Evolutionary conservation across 2,797 vertebrate species (phyloP), one percentile per base, ranked within the genome.

Genomic region (Anguilla megastoma): DNA sequence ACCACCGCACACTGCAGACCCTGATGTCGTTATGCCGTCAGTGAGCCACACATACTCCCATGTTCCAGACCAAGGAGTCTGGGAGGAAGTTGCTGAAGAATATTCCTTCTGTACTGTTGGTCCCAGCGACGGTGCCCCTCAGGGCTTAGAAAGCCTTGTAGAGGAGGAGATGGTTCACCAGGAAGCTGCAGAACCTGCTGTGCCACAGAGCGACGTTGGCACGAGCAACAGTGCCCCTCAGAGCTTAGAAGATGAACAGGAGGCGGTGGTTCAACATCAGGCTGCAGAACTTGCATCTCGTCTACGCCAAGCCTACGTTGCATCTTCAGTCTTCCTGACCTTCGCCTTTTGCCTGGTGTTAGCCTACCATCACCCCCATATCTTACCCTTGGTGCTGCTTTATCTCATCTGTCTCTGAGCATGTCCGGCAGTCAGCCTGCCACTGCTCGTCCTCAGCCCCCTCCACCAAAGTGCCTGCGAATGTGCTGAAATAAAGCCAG

Each of bases 361-460:
- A 45, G 92, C 94, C 87, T 88, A 95, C 88, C 92, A 93, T 89
- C 91, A 95, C 24, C 95, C 94, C 87, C 90, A 86, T 6, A 83
- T 90, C 86, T 93, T 96, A 84, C 91, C 95, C 86, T 1, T 94
- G 50, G 87, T 96, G n/a, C 94, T 91, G 89, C 91, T 96, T 0
- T 92, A 66, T 95, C 82, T 86, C 30, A 54, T 90, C 50, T 92
- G 87, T 89, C 93, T 95, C 82, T 95, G 89, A 94, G 80, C 71
- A 85, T 0, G 71, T 87, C 79, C 84, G 76, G 2, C 63, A 24
- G n/a, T 24, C 63, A 69, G 27, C 24, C 24, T 52, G 6, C 24
- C n/a, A n/a, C 9, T 7, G 63, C 27, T 69, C n/a, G 5, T 69
- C 63, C 63, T 69, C 63, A 27, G 33, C 1, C 82, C 80, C 16